Evolutionary conservation across 2,797 vertebrate genomes (phyloP), one percentile per base, ranked within the genome.

Genomic region (Alosa sapidissima): DNA sequence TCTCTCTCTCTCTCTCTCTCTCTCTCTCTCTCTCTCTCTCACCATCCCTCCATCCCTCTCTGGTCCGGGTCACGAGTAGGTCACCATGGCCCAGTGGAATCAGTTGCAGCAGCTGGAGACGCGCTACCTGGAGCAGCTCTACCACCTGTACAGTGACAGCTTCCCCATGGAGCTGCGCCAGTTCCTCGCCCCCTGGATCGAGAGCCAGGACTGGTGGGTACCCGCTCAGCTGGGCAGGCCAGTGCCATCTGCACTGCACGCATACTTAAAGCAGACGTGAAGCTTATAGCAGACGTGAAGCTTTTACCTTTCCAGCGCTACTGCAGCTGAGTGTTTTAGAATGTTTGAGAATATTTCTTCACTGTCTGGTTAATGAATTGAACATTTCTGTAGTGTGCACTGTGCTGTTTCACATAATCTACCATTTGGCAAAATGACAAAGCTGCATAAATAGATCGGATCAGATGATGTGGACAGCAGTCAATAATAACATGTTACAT

Each of bases 91-190:
- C 3, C 98, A 99, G 90, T 99, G 98, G 98, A 99, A 99, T 94
- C 98, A 99, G 95, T 96, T 99, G 55, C 98, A 99, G 95, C 98
- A 99, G 94, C 95, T 99, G 75, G 98, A 99, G 94, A 98, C 98
- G 0, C 95, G 98, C 65, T 98, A 99, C 91, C 93, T 99, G 96
- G 98, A 99, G 93, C 98, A 99, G 92, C 96, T 99, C 47, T 98
- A 99, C 91, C 98, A 99, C 91, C 93, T 99, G 83, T 99, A 99
- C 94, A 99, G 98, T 0, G 98, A 99, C 95, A 99, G 98, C 93
- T 99, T 99, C 86, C 98, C 98, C 2, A 99, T 99, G 98, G 98
- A 99, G 92, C 96, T 99, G 0, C 95, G 98, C 84, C 98, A 99
- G 93, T 99, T 99, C 89, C 96, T 99, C 47, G 98, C 98, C 5